A percentile compares a stretch with the other conserved stretches of the same genome.
These are phyloP conservation scores for Triplophysa tibetana DNA, from an alignment of 2,113 vertebrate genomes.

Conservation along the genomic window DNA sequence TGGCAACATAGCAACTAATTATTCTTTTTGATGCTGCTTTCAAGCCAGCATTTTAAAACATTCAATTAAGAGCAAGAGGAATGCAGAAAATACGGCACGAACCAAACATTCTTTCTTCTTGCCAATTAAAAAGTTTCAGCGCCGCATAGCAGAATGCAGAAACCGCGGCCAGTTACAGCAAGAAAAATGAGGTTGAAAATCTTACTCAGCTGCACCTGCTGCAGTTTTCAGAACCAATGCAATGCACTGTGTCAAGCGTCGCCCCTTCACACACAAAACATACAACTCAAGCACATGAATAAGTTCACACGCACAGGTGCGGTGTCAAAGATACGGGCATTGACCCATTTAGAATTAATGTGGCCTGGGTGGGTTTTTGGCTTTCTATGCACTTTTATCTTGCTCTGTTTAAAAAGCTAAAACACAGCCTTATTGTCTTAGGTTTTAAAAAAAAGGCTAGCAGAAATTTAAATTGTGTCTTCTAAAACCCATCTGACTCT, in stretches of 20 bases:
- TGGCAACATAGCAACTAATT: slow-evolving; percentile 21
- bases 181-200: slow-evolving; percentile 13
- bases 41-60: slow-evolving; percentile 37
- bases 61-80: slow-evolving; percentile 36
- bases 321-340: slow-evolving; percentile 19
- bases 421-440: slow-evolving; percentile 9
- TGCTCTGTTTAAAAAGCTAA: neutral
- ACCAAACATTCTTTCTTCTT: neutral
- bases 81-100: slow-evolving; percentile 6
- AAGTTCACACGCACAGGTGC: slow-evolving; percentile 33
- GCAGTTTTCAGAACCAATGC: neutral
- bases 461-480: no score
- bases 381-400: slow-evolving; percentile 23
- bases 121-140: slow-evolving; percentile 51
- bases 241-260: slow-evolving; percentile 25
- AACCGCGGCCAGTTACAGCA: neutral
- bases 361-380: slow-evolving; percentile 11
- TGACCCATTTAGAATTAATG: slow-evolving; percentile 24
- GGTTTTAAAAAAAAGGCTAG: neutral
- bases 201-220: slow-evolving; percentile 46
- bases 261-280: neutral
- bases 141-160: neutral
- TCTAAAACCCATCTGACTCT: no score
- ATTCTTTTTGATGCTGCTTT: slow-evolving; percentile 42
- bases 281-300: neutral